Conservation (phyloP, 2,888 invertebrate genomes). For the Pherbina coryleti region DNA sequence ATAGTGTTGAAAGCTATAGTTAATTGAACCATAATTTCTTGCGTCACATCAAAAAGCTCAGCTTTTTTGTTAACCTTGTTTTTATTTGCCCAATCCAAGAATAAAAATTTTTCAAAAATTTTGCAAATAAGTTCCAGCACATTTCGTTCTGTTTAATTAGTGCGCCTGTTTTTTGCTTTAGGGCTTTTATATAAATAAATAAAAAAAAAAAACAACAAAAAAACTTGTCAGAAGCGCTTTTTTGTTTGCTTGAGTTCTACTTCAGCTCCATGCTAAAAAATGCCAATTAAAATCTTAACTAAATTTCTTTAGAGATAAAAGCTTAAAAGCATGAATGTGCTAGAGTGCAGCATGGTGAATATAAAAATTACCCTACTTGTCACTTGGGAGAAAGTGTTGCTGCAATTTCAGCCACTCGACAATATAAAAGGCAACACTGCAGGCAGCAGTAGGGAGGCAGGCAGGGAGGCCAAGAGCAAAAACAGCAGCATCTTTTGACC, state of each 20-base stretch:
- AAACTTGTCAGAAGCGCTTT: not conserved
- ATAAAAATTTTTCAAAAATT: not conserved
- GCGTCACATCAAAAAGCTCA: no score
- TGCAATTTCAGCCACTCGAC: conserved; percentile 32
- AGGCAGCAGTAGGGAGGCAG: not conserved
- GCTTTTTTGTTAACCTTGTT: not conserved
- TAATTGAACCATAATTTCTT: no score
- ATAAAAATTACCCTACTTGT: conserved; percentile 50
- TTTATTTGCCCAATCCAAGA: not conserved
- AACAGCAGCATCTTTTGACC: conserved; percentile 29
- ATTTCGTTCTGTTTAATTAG: no score
- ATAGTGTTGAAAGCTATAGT: no score
- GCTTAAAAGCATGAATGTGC: conserved; percentile 1
- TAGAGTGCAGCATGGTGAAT: not conserved
- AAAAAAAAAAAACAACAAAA: no score
- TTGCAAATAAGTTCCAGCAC: not conserved
- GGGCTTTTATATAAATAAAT: no score
- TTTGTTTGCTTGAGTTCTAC: not conserved
- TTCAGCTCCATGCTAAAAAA: conserved; percentile 50
- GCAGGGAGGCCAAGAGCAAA: not conserved
- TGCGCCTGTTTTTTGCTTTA: not conserved
- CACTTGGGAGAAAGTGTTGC: conserved; percentile 28
- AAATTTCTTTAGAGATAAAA: conserved; percentile 39
- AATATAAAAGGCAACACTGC: conserved; percentile 32
- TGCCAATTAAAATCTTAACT: conserved; percentile 67